Evolutionary conservation across 2,888 invertebrate species (phyloP).

Genomic region (Fabriciana adippe): DNA sequence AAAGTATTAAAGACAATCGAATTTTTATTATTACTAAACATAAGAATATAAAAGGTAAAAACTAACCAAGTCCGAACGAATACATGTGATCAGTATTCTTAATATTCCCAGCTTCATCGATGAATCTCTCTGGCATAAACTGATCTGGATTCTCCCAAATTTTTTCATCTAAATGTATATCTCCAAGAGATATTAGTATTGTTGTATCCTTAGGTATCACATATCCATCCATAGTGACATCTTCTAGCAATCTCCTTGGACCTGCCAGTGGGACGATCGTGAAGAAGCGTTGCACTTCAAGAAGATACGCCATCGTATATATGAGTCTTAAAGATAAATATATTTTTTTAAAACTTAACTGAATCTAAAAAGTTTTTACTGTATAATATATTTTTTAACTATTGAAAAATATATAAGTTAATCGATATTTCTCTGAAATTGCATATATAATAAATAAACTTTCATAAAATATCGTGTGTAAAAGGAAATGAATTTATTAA

Average conservation of each 20-base stretch:
- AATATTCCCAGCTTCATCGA: constrained; percentile 77
- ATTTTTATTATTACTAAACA: neutral
- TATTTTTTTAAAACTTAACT: neutral
- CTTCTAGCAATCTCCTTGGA: constrained; percentile 68
- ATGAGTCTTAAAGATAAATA: constrained; percentile 63
- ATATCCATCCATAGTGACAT: constrained; percentile 65
- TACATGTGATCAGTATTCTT: constrained; percentile 81
- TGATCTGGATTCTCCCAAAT: constrained; percentile 82
- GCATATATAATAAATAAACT: too few relatives aligned
- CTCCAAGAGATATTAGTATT: constrained; percentile 76
- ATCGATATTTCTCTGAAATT: too few relatives aligned
- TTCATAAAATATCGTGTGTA: too few relatives aligned
- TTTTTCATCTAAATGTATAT: constrained; percentile 78
- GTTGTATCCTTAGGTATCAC: constrained; percentile 77
- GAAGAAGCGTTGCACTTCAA: constrained; percentile 82
- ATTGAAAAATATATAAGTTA: too few relatives aligned
- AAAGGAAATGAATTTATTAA: too few relatives aligned
- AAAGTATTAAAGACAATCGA: too few relatives aligned
- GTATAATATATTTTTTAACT: too few relatives aligned
- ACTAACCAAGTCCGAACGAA: constrained; percentile 86
- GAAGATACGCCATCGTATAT: constrained; percentile 80
- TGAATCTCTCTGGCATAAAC: constrained; percentile 85
- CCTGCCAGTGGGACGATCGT: constrained; percentile 80
- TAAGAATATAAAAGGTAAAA: neutral
- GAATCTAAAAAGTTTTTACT: neutral